Percentiles rank a stretch among this genome's conserved stretches.
These are phyloP conservation scores for Muschampia plurimacula DNA, from an alignment of 2,888 invertebrate genomes.

Conservation along the genomic window DNA sequence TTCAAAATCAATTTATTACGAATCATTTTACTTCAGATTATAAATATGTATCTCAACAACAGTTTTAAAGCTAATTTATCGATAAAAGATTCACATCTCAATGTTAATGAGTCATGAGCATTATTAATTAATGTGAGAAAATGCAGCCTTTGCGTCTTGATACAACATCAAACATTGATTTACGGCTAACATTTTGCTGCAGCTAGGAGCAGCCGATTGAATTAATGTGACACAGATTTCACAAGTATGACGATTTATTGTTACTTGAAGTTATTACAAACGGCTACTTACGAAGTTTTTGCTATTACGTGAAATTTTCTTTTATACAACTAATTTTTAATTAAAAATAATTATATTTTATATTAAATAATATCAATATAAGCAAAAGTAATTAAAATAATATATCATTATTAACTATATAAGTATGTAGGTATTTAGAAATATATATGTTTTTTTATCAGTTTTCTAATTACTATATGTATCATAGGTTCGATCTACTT, in stretches of 20 bases:
- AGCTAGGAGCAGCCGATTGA: background rate
- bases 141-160: background rate
- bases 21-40: background rate
- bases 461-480: no score
- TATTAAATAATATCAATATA: no score
- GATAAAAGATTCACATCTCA: background rate
- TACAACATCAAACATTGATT: slow-evolving; percentile 9
- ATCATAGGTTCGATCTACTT: no score
- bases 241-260: background rate
- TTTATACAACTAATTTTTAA: no score
- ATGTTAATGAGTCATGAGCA: slow-evolving; percentile 12
- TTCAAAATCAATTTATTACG: background rate
- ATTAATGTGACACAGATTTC: slow-evolving; percentile 1
- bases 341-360: no score
- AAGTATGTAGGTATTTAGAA: no score
- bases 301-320: no score
- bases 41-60: background rate
- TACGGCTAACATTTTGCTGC: slow-evolving; percentile 19
- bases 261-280: background rate
- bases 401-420: no score
- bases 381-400: no score
- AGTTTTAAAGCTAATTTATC: slow-evolving; percentile 6
- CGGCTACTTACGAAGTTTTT: no score
- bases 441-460: no score
- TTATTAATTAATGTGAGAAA: slow-evolving; percentile 20